phyloP scores from a whole-genome alignment of 2,797 vertebrate genomes.

The Anomalospiza imberbis region DNA sequence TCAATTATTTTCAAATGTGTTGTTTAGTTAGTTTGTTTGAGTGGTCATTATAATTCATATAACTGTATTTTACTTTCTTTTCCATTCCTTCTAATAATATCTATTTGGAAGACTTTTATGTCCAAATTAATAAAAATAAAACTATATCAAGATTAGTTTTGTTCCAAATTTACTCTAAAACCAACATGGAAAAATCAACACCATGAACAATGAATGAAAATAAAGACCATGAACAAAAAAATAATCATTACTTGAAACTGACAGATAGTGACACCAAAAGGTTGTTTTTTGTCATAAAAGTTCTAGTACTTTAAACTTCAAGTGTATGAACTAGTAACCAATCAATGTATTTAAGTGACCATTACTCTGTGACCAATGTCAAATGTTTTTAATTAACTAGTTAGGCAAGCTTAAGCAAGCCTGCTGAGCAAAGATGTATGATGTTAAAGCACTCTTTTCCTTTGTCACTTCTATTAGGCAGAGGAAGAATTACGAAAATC shows the following conservation, averaged over 20 bases:
- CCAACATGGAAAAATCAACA: background rate
- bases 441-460: background rate
- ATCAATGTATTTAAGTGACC: background rate
- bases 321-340: background rate
- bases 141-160: accelerated
- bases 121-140: background rate
- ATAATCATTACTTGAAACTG: background rate
- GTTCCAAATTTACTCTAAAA: background rate
- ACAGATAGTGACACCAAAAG: background rate
- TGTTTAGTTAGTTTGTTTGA: background rate
- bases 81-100: background rate
- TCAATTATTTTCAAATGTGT: background rate
- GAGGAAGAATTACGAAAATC: background rate
- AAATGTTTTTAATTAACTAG: constrained; percentile 17
- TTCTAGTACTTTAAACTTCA: background rate
- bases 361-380: background rate
- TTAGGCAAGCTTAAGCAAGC: background rate
- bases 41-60: background rate
- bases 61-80: background rate
- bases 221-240: background rate
- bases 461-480: background rate
- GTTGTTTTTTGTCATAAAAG: background rate
- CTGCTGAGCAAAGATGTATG: background rate
- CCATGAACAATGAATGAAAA: too few relatives aligned
- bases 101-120: background rate